These are phyloP conservation scores for Gymnothorax javanicus DNA, from an alignment of 2,797 vertebrate species.

Conservation along the genomic window DNA sequence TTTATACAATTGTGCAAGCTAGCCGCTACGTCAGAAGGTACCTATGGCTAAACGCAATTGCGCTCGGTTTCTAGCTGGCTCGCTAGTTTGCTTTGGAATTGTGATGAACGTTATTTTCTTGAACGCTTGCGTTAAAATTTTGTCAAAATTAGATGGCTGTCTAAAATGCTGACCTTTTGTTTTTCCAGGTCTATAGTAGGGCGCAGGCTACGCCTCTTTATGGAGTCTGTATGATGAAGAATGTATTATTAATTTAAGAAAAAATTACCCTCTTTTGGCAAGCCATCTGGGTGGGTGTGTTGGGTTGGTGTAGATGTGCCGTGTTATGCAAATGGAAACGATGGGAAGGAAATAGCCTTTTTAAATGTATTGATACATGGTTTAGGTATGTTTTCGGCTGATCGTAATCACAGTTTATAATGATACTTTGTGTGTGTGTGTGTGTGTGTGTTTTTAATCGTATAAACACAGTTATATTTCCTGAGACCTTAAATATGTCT, in stretches of 20 bases:
- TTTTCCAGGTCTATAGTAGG: neutral
- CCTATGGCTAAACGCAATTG: too few species aligned
- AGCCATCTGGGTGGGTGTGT: neutral
- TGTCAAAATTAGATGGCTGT: neutral
- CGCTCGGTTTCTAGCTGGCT: too few species aligned
- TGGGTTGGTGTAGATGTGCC: neutral
- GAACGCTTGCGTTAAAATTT: too few species aligned
- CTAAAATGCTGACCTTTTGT: neutral
- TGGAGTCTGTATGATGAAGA: neutral
- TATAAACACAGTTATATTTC: neutral
- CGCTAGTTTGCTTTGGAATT: too few species aligned
- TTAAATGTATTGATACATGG: neutral
- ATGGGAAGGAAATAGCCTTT: neutral
- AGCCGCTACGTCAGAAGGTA: too few species aligned
- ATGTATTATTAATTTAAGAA: neutral
- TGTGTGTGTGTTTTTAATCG: too few species aligned
- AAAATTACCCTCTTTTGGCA: neutral
- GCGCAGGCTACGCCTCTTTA: neutral
- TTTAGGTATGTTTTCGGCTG: neutral
- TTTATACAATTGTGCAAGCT: too few species aligned
- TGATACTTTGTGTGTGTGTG: neutral
- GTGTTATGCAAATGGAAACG: neutral
- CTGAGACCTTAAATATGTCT: neutral
- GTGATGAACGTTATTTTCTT: too few species aligned
- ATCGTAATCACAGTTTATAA: neutral